These are phyloP conservation scores for Phenganax subtilis DNA, from an alignment of 92 coral and sea anemone genomes.

Conservation along the genomic window DNA sequence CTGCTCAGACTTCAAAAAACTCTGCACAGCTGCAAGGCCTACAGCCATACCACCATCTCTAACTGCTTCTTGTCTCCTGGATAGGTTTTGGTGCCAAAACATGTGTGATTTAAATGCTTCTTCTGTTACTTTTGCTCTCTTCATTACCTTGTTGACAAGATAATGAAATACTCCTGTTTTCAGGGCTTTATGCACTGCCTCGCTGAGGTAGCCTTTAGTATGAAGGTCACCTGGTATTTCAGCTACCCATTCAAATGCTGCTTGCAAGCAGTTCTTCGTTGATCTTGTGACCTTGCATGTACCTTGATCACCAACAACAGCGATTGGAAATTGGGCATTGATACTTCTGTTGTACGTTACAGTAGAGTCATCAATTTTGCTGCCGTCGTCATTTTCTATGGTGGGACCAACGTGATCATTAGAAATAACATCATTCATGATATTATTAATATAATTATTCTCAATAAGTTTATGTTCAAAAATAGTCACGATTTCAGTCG, in stretches of 20 bases:
- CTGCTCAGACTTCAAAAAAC: conserved; percentile 7
- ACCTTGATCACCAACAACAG: conserved; percentile 33
- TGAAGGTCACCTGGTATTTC: conserved; percentile 57
- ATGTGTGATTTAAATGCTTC: conserved; percentile 39
- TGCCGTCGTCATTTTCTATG: too few relatives aligned
- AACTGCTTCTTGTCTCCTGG: conserved; percentile 13
- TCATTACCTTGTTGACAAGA: conserved; percentile 43
- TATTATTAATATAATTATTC: not conserved
- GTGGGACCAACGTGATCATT: too few relatives aligned
- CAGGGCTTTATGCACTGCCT: conserved; percentile 47
- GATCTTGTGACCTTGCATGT: conserved; percentile 22
- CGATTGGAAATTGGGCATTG: not conserved
- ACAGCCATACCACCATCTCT: conserved; percentile 15
- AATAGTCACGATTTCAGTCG: not conserved
- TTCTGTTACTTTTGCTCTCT: conserved; percentile 46
- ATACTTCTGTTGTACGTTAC: too few relatives aligned
- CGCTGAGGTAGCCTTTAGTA: conserved; percentile 53
- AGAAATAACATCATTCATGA: not conserved
- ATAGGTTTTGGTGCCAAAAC: conserved; percentile 15
- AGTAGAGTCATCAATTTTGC: too few relatives aligned
- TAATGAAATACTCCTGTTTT: conserved; percentile 41
- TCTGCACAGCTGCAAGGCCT: conserved; percentile 15
- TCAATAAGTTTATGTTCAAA: too few relatives aligned
- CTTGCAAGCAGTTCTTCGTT: conserved; percentile 2
- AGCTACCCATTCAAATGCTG: conserved; percentile 47